These are phyloP conservation scores for Anarhynchus alexandrinus DNA, from an alignment of 2,113 vertebrate species.

Conservation along the genomic window DNA sequence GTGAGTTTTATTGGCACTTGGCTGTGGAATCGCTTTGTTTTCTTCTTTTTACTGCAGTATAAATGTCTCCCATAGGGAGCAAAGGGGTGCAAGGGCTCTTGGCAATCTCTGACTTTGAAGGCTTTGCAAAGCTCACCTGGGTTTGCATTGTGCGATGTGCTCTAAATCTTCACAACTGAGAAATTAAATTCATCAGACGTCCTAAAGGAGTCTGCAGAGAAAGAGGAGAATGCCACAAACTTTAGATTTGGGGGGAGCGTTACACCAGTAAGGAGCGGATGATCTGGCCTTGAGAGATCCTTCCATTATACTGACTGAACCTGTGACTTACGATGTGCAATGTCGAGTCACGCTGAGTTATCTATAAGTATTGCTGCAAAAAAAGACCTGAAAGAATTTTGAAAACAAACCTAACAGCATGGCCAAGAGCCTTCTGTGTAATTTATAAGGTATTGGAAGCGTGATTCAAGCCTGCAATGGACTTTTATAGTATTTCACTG, in stretches of 20 bases:
- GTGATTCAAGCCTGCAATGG: not conserved
- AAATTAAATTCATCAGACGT: not conserved
- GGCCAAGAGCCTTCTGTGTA: not conserved
- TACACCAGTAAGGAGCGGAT: not conserved
- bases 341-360: not conserved
- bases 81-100: not conserved
- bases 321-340: not conserved
- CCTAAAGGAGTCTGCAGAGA: not conserved
- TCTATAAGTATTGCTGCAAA: accelerated
- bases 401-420: not conserved
- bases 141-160: not conserved
- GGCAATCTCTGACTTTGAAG: not conserved
- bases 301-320: not conserved
- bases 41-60: not conserved
- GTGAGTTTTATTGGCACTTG: not conserved
- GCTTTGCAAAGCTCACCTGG: not conserved
- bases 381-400: not conserved
- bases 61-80: not conserved
- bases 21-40: not conserved
- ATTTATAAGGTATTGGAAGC: not conserved
- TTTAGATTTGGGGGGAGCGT: not conserved
- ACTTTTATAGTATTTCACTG: not conserved
- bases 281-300: not conserved
- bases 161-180: not conserved
- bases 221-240: not conserved